Conservation (phyloP, 1,140 invertebrate species). For the Pentalonia nigronervosa region DNA sequence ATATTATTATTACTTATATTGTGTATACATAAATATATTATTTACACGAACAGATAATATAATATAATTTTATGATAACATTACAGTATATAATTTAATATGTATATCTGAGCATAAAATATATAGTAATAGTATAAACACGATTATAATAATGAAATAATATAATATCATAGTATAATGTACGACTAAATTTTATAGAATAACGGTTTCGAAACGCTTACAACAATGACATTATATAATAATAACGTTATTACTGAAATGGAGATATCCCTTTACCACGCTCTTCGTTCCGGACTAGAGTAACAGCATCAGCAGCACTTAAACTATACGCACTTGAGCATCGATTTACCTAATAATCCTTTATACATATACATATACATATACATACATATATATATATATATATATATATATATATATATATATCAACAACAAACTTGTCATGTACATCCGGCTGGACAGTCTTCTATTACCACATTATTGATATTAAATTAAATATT, state of each 20-base stretch:
- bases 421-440: background rate
- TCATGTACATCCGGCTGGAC: background rate
- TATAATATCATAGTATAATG: background rate
- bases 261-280: background rate
- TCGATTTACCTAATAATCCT: slow-evolving; percentile 9
- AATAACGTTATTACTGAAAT: background rate
- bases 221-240: background rate
- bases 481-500: background rate
- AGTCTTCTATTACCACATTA: slow-evolving; percentile 3
- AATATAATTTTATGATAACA: slow-evolving; percentile 10
- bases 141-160: background rate
- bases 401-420: no score
- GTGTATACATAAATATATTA: background rate
- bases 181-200: background rate
- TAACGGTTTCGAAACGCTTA: background rate
- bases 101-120: background rate
- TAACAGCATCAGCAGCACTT: background rate
- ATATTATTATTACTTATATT: background rate
- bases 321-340: slow-evolving; percentile 38
- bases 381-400: no score
- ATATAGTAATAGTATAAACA: background rate
- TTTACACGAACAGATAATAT: slow-evolving; percentile 10
- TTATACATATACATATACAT: no score
- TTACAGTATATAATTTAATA: slow-evolving; percentile 13
- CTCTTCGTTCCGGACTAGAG: background rate